Evolutionary conservation across 2,888 invertebrate species (phyloP).

Genomic region (Diaperis boleti): DNA sequence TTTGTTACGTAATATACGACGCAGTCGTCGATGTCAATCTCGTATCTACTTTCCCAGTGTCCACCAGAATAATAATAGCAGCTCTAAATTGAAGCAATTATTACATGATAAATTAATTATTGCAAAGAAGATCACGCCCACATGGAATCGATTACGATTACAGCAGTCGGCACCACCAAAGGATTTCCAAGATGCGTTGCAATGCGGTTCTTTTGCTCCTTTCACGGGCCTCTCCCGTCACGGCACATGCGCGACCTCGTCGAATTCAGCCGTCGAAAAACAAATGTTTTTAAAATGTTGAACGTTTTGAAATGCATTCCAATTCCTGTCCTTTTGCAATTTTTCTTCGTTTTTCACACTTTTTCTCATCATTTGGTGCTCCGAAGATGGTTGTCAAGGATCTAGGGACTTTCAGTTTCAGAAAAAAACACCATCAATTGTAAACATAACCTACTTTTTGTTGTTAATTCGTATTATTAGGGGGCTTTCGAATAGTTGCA

Average conservation of each 20-base stretch:
- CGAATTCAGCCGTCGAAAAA: constrained; percentile 49
- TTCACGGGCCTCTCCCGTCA: constrained; percentile 59
- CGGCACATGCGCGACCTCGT: constrained; percentile 63
- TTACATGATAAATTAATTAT: constrained; percentile 10
- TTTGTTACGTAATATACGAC: constrained; percentile 38
- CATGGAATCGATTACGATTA: constrained; percentile 34
- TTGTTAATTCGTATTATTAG: no score
- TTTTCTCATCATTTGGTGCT: background rate
- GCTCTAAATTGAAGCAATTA: constrained; percentile 4
- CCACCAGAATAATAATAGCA: constrained; percentile 7
- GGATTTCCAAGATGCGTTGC: constrained; percentile 41
- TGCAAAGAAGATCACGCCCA: constrained; percentile 35
- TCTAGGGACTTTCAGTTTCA: constrained; percentile 15
- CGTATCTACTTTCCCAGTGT: constrained; percentile 18
- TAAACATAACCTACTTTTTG: constrained; percentile 37
- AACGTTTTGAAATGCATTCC: constrained; percentile 8
- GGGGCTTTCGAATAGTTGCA: no score
- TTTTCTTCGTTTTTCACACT: background rate
- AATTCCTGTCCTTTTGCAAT: background rate
- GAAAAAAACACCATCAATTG: constrained; percentile 16
- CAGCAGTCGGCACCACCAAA: constrained; percentile 40
- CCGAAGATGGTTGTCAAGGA: constrained; percentile 10
- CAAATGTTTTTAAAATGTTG: constrained; percentile 32
- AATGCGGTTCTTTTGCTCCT: constrained; percentile 58
- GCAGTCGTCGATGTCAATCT: constrained; percentile 36